Conservation (phyloP, 2,797 vertebrate species). For the Microcaecilia unicolor region DNA sequence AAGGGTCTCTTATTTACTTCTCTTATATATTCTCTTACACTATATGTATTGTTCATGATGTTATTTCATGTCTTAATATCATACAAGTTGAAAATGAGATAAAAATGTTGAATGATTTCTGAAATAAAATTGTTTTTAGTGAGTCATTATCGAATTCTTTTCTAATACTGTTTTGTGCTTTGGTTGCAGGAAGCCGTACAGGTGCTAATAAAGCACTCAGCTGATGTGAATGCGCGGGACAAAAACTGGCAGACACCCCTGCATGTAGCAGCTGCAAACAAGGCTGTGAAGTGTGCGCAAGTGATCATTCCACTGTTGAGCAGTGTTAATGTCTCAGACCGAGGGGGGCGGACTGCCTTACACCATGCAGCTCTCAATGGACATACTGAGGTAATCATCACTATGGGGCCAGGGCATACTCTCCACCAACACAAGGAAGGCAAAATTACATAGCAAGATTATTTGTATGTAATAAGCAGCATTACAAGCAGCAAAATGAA, state of each 20-base stretch:
- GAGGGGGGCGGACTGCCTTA: conserved; percentile 83
- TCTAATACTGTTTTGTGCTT: neutral
- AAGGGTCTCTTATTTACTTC: too few species aligned
- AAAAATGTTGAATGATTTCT: too few species aligned
- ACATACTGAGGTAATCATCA: conserved; percentile 78
- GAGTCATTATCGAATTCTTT: neutral
- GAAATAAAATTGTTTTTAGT: too few species aligned
- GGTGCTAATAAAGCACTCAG: conserved; percentile 87
- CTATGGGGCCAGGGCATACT: too few species aligned
- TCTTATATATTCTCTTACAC: too few species aligned
- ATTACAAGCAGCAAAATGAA: too few species aligned
- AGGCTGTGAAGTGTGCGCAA: conserved; percentile 83
- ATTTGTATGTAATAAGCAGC: too few species aligned
- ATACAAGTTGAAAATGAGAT: too few species aligned
- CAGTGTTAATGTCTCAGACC: conserved; percentile 90
- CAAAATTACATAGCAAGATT: too few species aligned
- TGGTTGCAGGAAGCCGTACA: conserved; percentile 76
- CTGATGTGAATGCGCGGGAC: conserved; percentile 90
- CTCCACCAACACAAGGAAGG: too few species aligned
- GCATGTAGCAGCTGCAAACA: conserved; percentile 86
- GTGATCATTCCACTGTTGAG: conserved; percentile 85
- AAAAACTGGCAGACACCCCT: conserved; percentile 97
- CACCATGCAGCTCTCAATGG: conserved; percentile 92
- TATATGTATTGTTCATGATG: too few species aligned
- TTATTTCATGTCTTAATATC: too few species aligned